Percentiles rank a stretch among this genome's conserved stretches.
Conservation (phyloP, 2,113 vertebrate genomes). For the Anser brachyrhynchus region DNA sequence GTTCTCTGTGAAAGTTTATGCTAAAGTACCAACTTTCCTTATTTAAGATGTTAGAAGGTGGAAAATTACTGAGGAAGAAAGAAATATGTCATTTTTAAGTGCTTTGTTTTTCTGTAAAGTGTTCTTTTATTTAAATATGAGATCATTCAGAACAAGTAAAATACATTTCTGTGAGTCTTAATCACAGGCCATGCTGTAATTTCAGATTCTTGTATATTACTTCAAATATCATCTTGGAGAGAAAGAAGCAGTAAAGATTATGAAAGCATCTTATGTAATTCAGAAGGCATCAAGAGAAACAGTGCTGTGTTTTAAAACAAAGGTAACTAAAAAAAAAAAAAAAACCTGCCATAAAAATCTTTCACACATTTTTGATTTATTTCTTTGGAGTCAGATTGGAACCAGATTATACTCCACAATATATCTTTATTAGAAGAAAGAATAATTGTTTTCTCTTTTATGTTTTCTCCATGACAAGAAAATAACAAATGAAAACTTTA, state of each 20-base stretch:
- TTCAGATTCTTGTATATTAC: conserved; percentile 29
- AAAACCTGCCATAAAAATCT: not conserved
- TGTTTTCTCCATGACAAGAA: not conserved
- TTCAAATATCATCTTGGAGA: conserved; percentile 27
- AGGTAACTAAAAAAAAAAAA: not conserved
- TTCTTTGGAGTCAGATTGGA: not conserved
- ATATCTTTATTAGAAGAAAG: not conserved
- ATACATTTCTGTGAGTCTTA: conserved; percentile 45
- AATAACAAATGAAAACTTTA: not conserved
- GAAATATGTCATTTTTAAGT: conserved; percentile 58
- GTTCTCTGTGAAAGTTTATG: conserved; percentile 26
- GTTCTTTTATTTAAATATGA: conserved; percentile 60
- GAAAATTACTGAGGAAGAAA: conserved; percentile 48
- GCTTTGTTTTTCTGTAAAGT: conserved; percentile 39
- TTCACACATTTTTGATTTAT: not conserved
- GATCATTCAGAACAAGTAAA: conserved; percentile 27
- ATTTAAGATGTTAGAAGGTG: conserved; percentile 24
- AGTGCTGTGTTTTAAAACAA: not conserved
- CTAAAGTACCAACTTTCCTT: conserved; percentile 31
- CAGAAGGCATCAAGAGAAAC: not conserved
- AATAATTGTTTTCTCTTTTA: not conserved
- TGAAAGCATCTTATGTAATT: not conserved
- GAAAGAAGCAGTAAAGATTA: conserved; percentile 42
- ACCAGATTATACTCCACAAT: not conserved
- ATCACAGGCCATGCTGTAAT: conserved; percentile 38